Percentiles rank a stretch among this genome's conserved stretches.
These are phyloP conservation scores for Antrozous pallidus DNA, from an alignment of 2,797 vertebrate species.

Conservation along the genomic window DNA sequence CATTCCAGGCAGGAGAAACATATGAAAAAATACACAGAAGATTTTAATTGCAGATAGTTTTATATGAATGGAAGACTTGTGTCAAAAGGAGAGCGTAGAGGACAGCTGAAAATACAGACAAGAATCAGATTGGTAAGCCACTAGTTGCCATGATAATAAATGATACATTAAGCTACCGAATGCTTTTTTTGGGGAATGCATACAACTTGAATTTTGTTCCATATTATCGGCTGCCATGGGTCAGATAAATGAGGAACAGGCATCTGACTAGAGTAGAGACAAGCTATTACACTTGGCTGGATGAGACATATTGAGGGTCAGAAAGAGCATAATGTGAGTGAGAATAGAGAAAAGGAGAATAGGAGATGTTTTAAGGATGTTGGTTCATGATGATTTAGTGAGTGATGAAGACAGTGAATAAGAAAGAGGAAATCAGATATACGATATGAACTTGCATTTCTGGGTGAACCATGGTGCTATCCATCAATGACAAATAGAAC, in stretches of 20 bases:
- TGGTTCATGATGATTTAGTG: background rate
- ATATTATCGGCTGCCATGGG: background rate
- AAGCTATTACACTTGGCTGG: background rate
- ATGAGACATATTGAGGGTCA: background rate
- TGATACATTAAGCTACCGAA: background rate
- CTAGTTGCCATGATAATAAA: background rate
- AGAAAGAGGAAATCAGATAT: background rate
- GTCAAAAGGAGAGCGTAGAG: background rate
- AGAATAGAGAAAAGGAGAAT: background rate
- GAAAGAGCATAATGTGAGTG: background rate
- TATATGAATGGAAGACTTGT: background rate
- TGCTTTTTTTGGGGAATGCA: background rate
- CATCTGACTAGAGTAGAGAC: background rate
- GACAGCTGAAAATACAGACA: fast-evolving
- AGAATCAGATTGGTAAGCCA: background rate
- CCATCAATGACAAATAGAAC: background rate
- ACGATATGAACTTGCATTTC: background rate
- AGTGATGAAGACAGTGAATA: background rate
- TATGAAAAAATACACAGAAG: background rate
- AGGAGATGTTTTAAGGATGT: background rate
- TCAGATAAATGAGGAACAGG: background rate
- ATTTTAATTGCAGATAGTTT: background rate
- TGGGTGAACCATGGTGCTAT: background rate
- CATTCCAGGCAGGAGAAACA: background rate
- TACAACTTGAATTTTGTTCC: background rate